Evolutionary conservation across 2,888 invertebrate species (phyloP).

Genomic region (Anticlea derivata): DNA sequence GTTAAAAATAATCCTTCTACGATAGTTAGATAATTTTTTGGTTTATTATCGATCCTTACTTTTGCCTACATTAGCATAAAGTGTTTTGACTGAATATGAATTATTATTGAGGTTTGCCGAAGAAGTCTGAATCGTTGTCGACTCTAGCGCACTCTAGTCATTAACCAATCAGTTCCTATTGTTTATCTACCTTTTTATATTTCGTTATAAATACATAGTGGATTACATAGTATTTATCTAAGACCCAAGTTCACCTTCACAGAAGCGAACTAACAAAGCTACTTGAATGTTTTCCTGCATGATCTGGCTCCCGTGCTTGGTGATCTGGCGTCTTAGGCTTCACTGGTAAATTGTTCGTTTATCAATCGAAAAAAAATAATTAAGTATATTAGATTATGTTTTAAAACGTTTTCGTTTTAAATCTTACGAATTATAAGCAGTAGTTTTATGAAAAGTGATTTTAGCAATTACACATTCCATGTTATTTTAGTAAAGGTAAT

Average conservation of each 20-base stretch:
- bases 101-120: constrained; percentile 60
- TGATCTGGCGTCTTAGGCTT: neutral
- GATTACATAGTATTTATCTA: neutral
- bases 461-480: constrained; percentile 11
- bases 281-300: neutral
- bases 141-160: constrained; percentile 51
- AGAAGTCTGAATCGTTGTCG: constrained; percentile 60
- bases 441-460: neutral
- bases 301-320: neutral
- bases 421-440: constrained; percentile 8
- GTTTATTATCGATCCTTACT: constrained; percentile 26
- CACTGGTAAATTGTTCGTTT: constrained; percentile 3
- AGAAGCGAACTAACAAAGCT: neutral
- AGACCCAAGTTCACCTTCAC: constrained; percentile 9
- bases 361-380: constrained; percentile 2
- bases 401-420: constrained; percentile 18
- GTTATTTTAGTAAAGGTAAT: neutral
- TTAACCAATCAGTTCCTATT: constrained; percentile 40
- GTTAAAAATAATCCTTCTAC: constrained; percentile 41
- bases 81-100: constrained; percentile 62
- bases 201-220: neutral
- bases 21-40: constrained; percentile 33
- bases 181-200: constrained; percentile 27
- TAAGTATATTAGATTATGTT: constrained; percentile 4
- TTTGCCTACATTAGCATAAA: constrained; percentile 48